Evolutionary conservation across 2,113 vertebrate genomes (phyloP).

Genomic region (Aleadryas rufinucha): DNA sequence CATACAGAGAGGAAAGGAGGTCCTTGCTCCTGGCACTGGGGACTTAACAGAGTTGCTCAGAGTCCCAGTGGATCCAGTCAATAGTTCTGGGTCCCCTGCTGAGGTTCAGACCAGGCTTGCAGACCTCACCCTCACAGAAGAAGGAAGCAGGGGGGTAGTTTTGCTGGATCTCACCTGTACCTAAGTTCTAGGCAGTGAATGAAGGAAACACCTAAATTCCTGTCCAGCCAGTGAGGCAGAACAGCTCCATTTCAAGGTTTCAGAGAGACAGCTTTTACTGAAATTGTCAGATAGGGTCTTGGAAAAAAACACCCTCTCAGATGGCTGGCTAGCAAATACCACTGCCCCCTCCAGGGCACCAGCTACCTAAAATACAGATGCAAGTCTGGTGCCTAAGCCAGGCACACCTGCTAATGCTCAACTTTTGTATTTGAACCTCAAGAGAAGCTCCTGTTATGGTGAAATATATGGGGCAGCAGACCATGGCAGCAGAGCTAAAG

Average conservation of each 20-base stretch:
- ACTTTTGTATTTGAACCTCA: background rate
- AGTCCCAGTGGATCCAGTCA: background rate
- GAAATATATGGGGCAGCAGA: conserved; percentile 39
- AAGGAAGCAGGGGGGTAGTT: background rate
- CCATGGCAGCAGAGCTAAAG: background rate
- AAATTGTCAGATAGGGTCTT: background rate
- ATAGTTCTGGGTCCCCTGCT: background rate
- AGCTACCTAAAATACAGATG: background rate
- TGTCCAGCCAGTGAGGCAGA: background rate
- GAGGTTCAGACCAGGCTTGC: background rate
- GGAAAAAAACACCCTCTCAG: background rate
- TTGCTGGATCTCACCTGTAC: background rate
- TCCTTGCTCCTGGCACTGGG: accelerated
- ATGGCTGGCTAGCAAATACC: background rate
- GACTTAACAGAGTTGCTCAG: background rate
- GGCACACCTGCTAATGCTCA: background rate
- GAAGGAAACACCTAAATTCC: background rate
- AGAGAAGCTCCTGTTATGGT: background rate
- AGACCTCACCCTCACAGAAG: background rate
- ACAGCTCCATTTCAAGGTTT: background rate
- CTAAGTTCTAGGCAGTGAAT: background rate
- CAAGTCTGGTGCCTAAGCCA: background rate
- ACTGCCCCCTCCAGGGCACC: background rate
- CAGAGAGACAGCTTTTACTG: background rate
- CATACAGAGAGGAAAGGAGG: background rate